phyloP scores from a whole-genome alignment of 1,140 invertebrate species.

The Wiebesia pumilae region DNA sequence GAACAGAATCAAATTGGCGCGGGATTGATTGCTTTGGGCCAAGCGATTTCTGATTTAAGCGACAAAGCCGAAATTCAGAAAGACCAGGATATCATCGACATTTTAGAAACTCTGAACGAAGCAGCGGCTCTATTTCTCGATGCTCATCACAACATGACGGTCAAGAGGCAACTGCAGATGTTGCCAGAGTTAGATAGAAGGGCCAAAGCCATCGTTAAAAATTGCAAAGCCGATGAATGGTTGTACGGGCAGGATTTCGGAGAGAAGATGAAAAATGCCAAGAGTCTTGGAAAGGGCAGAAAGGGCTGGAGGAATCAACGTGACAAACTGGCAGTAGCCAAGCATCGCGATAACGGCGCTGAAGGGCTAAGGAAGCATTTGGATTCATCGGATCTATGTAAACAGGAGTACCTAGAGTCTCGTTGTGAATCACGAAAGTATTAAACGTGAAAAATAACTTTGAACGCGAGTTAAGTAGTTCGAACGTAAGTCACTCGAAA shows the following conservation, averaged over 20 bases:
- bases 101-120: neutral
- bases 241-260: neutral
- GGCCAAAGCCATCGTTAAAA: neutral
- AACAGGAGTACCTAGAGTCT: neutral
- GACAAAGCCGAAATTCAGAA: neutral
- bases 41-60: neutral
- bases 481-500: too few species aligned
- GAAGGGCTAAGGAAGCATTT: neutral
- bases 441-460: neutral
- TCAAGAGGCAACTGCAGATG: neutral
- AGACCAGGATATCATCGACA: neutral
- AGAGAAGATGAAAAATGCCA: neutral
- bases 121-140: constrained; percentile 15
- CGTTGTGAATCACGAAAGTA: neutral
- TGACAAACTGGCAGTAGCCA: neutral
- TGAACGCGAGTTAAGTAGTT: too few species aligned
- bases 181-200: neutral
- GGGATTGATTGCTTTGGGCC: neutral
- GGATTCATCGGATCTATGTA: neutral
- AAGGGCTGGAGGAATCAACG: neutral
- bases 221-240: neutral
- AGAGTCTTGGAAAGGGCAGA: neutral
- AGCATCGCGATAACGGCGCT: neutral
- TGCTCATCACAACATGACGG: constrained; percentile 5
- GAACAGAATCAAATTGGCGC: constrained; percentile 30